phyloP scores from a whole-genome alignment of 2,888 invertebrate genomes.

The Octonoba sinensis region DNA sequence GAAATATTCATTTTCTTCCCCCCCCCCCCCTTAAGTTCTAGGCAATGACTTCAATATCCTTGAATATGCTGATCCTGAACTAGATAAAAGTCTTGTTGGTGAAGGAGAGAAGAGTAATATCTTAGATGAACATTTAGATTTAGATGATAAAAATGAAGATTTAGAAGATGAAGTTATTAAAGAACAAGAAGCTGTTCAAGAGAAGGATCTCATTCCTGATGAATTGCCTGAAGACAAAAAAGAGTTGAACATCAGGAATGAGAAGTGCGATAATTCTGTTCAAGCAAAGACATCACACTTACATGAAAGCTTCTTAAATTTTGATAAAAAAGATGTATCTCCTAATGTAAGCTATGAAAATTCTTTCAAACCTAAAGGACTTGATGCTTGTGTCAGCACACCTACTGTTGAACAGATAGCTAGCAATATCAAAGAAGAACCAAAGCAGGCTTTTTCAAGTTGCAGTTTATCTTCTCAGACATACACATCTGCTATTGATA shows the following conservation, averaged over 20 bases:
- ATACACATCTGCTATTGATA: constrained; percentile 35
- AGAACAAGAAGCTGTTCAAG: constrained; percentile 34
- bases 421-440: constrained; percentile 44
- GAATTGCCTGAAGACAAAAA: constrained; percentile 28
- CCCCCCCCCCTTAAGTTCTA: constrained; percentile 78
- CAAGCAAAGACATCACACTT: constrained; percentile 22
- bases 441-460: constrained; percentile 56
- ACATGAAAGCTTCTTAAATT: constrained; percentile 39
- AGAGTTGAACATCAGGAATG: constrained; percentile 15
- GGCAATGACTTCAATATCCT: constrained; percentile 95
- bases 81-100: constrained; percentile 78
- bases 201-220: constrained; percentile 55
- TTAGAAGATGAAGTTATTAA: constrained; percentile 74
- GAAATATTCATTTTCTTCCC: background rate
- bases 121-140: constrained; percentile 83
- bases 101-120: constrained; percentile 82
- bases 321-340: constrained; percentile 43
- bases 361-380: constrained; percentile 34
- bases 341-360: constrained; percentile 11
- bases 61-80: constrained; percentile 94
- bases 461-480: constrained; percentile 49
- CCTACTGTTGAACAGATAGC: constrained; percentile 15
- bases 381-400: constrained; percentile 1
- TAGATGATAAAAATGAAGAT: constrained; percentile 82
- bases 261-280: constrained; percentile 3